phyloP scores from a whole-genome alignment of 2,797 vertebrate genomes.

The Paramormyrops hopkinsi region DNA sequence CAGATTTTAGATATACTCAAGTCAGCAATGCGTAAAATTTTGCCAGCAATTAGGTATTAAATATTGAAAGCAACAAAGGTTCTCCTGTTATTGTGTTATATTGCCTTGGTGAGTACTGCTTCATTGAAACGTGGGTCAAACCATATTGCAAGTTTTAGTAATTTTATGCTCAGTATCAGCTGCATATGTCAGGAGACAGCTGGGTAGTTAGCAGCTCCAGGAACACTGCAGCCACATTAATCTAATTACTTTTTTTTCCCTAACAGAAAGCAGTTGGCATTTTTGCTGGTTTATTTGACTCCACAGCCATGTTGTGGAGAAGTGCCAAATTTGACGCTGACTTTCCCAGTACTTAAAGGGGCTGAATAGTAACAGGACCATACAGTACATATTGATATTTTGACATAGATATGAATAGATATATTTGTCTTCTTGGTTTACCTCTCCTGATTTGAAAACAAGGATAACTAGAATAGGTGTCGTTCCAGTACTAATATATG shows the following conservation, averaged over 20 bases:
- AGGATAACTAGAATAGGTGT: not conserved
- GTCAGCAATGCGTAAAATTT: not conserved
- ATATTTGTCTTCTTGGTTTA: not conserved
- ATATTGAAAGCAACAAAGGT: not conserved
- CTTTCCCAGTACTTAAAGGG: not conserved
- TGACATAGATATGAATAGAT: not conserved
- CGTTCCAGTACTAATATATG: not conserved
- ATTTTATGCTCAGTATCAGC: slow-evolving; percentile 1
- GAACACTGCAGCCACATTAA: not conserved
- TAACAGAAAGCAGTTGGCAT: slow-evolving; percentile 5
- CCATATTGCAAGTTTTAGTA: not conserved
- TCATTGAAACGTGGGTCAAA: not conserved
- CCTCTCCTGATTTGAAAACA: not conserved
- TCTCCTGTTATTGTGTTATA: not conserved
- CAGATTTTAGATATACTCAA: not conserved
- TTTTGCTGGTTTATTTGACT: not conserved
- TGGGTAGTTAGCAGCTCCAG: not conserved
- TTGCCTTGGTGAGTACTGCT: not conserved
- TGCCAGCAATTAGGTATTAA: not conserved
- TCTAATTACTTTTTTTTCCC: not conserved
- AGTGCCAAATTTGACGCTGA: not conserved
- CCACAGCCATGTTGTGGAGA: not conserved
- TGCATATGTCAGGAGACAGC: not conserved
- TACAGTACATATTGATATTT: not conserved
- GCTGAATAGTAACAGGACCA: not conserved